Conservation (phyloP, 2,113 vertebrate species). For the Chaenocephalus aceratus region DNA sequence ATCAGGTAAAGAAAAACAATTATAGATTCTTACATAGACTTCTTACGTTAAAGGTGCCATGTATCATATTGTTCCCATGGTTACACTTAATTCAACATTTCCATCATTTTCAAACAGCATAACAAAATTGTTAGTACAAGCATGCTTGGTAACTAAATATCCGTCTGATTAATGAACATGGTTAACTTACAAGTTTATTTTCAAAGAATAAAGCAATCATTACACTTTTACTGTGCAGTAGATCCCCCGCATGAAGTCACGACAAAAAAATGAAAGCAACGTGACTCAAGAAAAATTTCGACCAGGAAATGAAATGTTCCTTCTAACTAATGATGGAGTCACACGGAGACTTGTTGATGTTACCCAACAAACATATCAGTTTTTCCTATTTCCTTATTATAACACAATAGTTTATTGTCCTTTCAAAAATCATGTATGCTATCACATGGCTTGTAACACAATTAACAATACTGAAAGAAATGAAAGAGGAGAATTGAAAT, state of each 20-base stretch:
- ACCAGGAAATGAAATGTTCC: not conserved
- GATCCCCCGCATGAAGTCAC: not conserved
- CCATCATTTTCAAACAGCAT: not conserved
- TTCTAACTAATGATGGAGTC: not conserved
- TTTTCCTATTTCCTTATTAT: too few relatives aligned
- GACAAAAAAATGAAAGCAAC: not conserved
- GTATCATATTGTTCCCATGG: not conserved
- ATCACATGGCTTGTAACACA: too few relatives aligned
- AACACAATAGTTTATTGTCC: too few relatives aligned
- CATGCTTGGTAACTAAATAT: not conserved
- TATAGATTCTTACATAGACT: too few relatives aligned
- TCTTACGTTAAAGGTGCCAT: not conserved
- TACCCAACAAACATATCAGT: not conserved
- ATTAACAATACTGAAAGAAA: too few relatives aligned
- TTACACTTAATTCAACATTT: not conserved
- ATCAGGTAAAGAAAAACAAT: too few relatives aligned
- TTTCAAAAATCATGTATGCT: too few relatives aligned
- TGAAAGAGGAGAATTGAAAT: too few relatives aligned
- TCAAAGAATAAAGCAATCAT: not conserved
- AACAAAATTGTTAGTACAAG: not conserved
- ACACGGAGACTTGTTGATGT: not conserved
- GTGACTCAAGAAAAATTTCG: not conserved
- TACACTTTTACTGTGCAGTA: not conserved
- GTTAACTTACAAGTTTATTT: not conserved
- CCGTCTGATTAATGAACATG: not conserved